Evolutionary conservation across 2,113 vertebrate genomes (phyloP).

Genomic region (Tragelaphus strepsiceros): DNA sequence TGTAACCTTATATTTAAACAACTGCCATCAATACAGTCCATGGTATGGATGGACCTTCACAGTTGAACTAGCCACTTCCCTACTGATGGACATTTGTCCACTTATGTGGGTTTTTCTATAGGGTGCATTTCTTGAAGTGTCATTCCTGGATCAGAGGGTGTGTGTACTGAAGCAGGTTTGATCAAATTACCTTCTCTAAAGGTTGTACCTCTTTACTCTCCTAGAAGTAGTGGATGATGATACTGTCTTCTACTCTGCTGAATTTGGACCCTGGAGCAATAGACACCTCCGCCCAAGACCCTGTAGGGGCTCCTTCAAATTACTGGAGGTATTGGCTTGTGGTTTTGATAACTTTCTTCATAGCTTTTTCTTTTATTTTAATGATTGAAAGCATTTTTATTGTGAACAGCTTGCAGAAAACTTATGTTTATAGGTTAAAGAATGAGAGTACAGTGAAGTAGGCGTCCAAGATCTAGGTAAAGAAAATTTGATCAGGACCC

Average conservation of each 20-base stretch:
- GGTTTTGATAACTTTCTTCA: not conserved
- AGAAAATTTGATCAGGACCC: not conserved
- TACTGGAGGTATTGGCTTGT: not conserved
- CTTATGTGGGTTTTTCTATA: not conserved
- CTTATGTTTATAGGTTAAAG: not conserved
- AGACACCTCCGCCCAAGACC: not conserved
- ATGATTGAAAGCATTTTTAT: not conserved
- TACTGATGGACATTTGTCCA: not conserved
- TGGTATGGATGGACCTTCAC: not conserved
- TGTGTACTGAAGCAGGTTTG: not conserved
- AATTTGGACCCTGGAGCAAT: not conserved
- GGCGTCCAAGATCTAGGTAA: not conserved
- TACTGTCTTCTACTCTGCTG: not conserved
- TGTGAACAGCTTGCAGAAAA: not conserved
- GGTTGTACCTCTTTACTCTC: not conserved
- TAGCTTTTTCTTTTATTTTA: not conserved
- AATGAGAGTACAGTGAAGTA: not conserved
- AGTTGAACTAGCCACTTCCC: not conserved
- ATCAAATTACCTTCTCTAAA: not conserved
- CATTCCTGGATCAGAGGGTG: not conserved
- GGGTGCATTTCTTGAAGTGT: not conserved
- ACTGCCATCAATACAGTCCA: not conserved
- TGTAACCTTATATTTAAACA: not conserved
- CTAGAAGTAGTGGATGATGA: not conserved
- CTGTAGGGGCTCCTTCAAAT: not conserved